Evolutionary conservation across 2,888 invertebrate species (phyloP).

Genomic region (Drosophila mimica): DNA sequence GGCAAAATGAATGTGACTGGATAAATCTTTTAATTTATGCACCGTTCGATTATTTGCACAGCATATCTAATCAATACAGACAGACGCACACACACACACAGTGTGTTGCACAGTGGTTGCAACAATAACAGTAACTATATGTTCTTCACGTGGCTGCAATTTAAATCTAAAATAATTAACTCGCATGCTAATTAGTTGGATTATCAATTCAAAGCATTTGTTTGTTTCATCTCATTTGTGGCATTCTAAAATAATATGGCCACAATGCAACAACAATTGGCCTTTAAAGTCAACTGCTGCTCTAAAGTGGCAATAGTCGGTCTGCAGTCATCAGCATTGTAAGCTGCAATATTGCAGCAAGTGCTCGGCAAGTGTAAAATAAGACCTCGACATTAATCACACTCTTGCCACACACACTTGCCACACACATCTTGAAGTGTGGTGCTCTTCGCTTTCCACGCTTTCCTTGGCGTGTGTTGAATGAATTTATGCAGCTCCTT

Average conservation of each 20-base stretch:
- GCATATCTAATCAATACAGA: conserved; percentile 46
- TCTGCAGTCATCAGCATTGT: conserved; percentile 28
- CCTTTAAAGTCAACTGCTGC: conserved; percentile 18
- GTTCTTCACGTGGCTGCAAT: conserved; percentile 44
- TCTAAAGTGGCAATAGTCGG: conserved; percentile 10
- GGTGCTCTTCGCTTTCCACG: conserved; percentile 28
- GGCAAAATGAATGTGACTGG: conserved; percentile 32
- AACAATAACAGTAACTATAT: conserved; percentile 59
- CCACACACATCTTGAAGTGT: conserved; percentile 48
- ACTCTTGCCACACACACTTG: conserved; percentile 19
- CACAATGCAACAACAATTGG: conserved; percentile 27
- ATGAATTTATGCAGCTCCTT: conserved; percentile 70
- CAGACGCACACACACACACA: conserved; percentile 10
- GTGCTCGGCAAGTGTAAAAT: conserved; percentile 66
- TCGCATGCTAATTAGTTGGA: conserved; percentile 75
- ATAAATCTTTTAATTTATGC: conserved; percentile 48
- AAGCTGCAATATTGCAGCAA: conserved; percentile 74
- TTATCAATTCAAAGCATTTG: conserved; percentile 59
- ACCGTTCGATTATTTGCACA: conserved; percentile 34
- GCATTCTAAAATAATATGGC: conserved; percentile 45
- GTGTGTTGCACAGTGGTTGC: conserved; percentile 28
- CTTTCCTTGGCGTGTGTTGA: conserved; percentile 68
- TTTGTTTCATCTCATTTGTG: conserved; percentile 58
- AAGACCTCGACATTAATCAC: conserved; percentile 69
- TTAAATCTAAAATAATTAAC: conserved; percentile 75